A percentile compares a stretch with the other conserved stretches of the same genome.
Conservation (phyloP, 2,888 invertebrate species). For the Archips crataeganus region DNA sequence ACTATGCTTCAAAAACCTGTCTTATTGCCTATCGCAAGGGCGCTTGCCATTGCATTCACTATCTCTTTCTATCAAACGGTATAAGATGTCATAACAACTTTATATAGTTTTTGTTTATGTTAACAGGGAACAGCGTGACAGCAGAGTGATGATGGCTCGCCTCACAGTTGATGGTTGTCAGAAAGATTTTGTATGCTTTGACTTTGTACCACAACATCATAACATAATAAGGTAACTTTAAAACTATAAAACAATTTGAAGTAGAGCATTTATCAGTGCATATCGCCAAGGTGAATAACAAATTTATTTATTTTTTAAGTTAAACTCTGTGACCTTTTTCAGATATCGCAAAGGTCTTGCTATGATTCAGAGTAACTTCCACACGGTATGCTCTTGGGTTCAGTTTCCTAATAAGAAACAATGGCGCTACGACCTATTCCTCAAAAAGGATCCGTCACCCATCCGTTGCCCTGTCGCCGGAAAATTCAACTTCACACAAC, state of each 20-base stretch:
- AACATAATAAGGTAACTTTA: conserved; percentile 91
- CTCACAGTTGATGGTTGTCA: conserved; percentile 98
- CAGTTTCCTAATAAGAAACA: conserved; percentile 93
- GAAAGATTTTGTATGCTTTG: conserved; percentile 98
- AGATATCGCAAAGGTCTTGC: conserved; percentile 95
- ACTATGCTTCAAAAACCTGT: neutral
- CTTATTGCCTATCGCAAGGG: neutral
- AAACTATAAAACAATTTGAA: neutral
- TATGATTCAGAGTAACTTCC: conserved; percentile 95
- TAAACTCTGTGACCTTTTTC: conserved; percentile 18
- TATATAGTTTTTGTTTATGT: conserved; percentile 36
- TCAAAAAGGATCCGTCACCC: conserved; percentile 95
- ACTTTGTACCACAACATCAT: conserved; percentile 97
- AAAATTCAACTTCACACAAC: conserved; percentile 97
- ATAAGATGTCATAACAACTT: neutral
- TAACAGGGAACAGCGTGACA: conserved; percentile 93
- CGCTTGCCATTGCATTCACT: no score
- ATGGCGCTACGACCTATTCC: conserved; percentile 95
- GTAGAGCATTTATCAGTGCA: no score
- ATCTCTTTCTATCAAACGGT: no score
- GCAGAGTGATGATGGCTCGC: conserved; percentile 97
- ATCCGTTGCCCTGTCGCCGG: conserved; percentile 98
- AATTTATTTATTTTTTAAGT: neutral
- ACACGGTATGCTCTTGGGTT: conserved; percentile 97
- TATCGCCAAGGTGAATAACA: no score